A percentile compares a stretch with the other conserved stretches of the same genome.
Evolutionary conservation across 2,797 vertebrate genomes (phyloP).

Genomic region (Centroberyx gerrardi): DNA sequence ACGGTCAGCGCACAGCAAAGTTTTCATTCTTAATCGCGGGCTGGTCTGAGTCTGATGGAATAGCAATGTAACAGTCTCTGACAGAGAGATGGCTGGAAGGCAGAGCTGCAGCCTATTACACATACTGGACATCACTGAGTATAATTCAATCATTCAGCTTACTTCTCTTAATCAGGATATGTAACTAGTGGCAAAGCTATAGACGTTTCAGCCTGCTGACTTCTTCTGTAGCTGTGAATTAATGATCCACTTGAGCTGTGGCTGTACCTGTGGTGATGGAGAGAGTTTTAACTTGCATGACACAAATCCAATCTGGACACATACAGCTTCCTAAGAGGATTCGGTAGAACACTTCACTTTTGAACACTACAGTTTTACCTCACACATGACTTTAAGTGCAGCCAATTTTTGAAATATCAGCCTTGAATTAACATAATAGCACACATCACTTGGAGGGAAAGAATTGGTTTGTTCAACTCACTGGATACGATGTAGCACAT

Average conservation of each 20-base stretch:
- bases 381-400: not conserved
- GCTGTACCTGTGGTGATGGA: not conserved
- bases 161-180: conserved; percentile 54
- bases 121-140: conserved; percentile 39
- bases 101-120: conserved; percentile 48
- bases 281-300: not conserved
- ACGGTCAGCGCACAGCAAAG: conserved; percentile 55
- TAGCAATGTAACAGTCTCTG: conserved; percentile 46
- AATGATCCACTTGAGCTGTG: conserved; percentile 2
- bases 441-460: too few relatives aligned
- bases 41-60: conserved; percentile 60
- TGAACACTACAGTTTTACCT: not conserved
- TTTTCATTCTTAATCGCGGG: conserved; percentile 64
- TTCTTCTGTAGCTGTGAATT: not conserved
- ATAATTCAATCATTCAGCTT: conserved; percentile 36
- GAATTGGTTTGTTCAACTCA: too few relatives aligned
- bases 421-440: not conserved
- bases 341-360: conserved; percentile 5
- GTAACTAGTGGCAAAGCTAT: not conserved
- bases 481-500: too few relatives aligned
- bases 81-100: conserved; percentile 47
- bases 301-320: not conserved
- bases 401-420: not conserved
- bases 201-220: conserved; percentile 5
- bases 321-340: not conserved